These are phyloP conservation scores for Himalopsyche kuldschensis DNA, from an alignment of 2,888 invertebrate species.

Conservation along the genomic window DNA sequence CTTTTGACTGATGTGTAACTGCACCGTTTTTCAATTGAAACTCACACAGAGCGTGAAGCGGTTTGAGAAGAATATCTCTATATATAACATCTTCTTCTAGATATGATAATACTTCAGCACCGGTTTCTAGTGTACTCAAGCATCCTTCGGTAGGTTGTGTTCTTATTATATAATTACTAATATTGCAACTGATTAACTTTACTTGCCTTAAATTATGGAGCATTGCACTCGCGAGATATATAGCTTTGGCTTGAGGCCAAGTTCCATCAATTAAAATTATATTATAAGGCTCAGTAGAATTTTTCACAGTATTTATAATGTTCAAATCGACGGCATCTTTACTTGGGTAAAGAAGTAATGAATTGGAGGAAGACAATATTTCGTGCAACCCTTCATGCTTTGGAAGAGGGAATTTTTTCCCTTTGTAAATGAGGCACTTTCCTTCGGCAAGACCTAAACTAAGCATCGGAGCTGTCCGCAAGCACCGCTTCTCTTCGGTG, in stretches of 20 bases:
- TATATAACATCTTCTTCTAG: constrained; percentile 72
- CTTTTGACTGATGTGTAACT: constrained; percentile 90
- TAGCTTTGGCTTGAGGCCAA: constrained; percentile 94
- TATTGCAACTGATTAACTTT: constrained; percentile 70
- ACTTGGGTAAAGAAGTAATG: constrained; percentile 81
- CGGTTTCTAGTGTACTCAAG: constrained; percentile 87
- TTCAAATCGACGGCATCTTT: constrained; percentile 71
- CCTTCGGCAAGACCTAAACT: constrained; percentile 71
- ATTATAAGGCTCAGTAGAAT: constrained; percentile 64
- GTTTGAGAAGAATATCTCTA: constrained; percentile 70
- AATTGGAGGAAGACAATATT: constrained; percentile 67
- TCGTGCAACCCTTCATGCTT: constrained; percentile 67
- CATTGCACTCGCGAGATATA: constrained; percentile 79
- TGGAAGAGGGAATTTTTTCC: constrained; percentile 79
- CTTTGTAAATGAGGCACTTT: constrained; percentile 78
- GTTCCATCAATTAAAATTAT: constrained; percentile 89
- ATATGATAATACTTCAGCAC: constrained; percentile 75
- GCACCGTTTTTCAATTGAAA: constrained; percentile 91
- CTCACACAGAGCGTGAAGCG: constrained; percentile 80
- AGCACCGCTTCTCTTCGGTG: constrained; percentile 86
- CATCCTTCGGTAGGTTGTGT: constrained; percentile 93
- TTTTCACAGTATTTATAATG: constrained; percentile 51
- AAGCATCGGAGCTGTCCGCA: constrained; percentile 89
- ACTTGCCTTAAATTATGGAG: constrained; percentile 78
- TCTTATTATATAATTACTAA: constrained; percentile 87